These are phyloP conservation scores for Tor tambroides DNA, from an alignment of 2,113 vertebrate species.

Conservation along the genomic window DNA sequence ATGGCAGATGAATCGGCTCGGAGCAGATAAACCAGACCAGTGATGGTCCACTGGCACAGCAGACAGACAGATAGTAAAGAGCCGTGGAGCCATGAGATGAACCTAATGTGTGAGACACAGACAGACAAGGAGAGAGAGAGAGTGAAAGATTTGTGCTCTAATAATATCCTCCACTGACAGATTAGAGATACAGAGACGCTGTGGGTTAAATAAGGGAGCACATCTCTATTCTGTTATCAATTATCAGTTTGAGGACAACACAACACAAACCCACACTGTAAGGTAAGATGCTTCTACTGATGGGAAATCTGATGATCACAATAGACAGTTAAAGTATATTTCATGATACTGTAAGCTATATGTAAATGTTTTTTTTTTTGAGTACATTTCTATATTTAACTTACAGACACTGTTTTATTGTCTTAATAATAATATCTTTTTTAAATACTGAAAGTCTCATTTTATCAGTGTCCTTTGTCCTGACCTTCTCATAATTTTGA, in stretches of 20 bases:
- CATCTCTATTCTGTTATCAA: slow-evolving; percentile 62
- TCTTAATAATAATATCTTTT: too few relatives aligned
- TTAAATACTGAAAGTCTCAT: too few relatives aligned
- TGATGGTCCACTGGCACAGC: neutral
- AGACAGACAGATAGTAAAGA: slow-evolving; percentile 12
- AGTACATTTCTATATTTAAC: too few relatives aligned
- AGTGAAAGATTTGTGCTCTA: slow-evolving; percentile 57
- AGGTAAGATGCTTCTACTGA: slow-evolving; percentile 28
- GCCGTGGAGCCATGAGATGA: neutral
- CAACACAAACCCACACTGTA: neutral
- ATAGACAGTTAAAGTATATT: neutral
- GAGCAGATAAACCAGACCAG: neutral
- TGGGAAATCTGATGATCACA: neutral
- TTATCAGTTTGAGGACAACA: slow-evolving; percentile 50
- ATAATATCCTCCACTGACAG: slow-evolving; percentile 72
- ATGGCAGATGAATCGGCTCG: neutral
- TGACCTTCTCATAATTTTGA: neutral
- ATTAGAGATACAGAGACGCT: slow-evolving; percentile 64
- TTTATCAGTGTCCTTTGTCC: neutral
- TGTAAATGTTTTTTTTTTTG: neutral
- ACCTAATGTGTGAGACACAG: neutral
- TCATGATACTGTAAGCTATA: neutral
- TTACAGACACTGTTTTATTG: too few relatives aligned
- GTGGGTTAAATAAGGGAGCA: slow-evolving; percentile 70
- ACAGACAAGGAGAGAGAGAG: neutral